A percentile compares a stretch with the other conserved stretches of the same genome.
Evolutionary conservation across 2,888 invertebrate species (phyloP).

Genomic region (Cartodere bifasciata): DNA sequence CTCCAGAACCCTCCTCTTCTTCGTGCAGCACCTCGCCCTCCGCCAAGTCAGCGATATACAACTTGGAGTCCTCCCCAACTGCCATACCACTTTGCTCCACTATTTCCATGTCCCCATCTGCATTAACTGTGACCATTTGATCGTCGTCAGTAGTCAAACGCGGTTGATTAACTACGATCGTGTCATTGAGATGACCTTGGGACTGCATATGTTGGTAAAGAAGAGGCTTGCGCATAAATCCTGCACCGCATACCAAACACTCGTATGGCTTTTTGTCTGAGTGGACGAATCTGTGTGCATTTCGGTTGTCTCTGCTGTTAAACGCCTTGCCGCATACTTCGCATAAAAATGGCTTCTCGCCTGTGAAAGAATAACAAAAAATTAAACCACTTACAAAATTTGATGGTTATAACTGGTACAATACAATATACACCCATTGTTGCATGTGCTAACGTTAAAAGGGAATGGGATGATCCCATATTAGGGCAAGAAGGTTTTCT

Average conservation of each 20-base stretch:
- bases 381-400: too few species aligned
- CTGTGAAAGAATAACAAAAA: too few species aligned
- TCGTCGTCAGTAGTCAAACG: conserved; percentile 48
- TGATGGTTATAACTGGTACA: too few species aligned
- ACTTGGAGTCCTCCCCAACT: conserved; percentile 32
- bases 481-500: too few species aligned
- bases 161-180: conserved; percentile 73
- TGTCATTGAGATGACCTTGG: conserved; percentile 63
- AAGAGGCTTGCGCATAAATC: conserved; percentile 72
- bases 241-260: conserved; percentile 66
- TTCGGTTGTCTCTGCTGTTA: conserved; percentile 72
- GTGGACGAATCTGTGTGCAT: conserved; percentile 74
- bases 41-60: conserved; percentile 41
- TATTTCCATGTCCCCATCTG: conserved; percentile 31
- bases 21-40: conserved; percentile 29
- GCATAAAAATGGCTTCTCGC: conserved; percentile 61
- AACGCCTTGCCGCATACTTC: conserved; percentile 68
- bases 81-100: conserved; percentile 21
- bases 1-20: conserved; percentile 20
- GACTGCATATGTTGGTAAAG: conserved; percentile 66
- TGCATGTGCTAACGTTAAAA: too few species aligned
- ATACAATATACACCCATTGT: too few species aligned
- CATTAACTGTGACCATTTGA: conserved; percentile 35
- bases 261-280: conserved; percentile 80
- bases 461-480: too few species aligned